These are phyloP conservation scores for Melanostoma scalare DNA, from an alignment of 2,888 invertebrate genomes.

Conservation along the genomic window DNA sequence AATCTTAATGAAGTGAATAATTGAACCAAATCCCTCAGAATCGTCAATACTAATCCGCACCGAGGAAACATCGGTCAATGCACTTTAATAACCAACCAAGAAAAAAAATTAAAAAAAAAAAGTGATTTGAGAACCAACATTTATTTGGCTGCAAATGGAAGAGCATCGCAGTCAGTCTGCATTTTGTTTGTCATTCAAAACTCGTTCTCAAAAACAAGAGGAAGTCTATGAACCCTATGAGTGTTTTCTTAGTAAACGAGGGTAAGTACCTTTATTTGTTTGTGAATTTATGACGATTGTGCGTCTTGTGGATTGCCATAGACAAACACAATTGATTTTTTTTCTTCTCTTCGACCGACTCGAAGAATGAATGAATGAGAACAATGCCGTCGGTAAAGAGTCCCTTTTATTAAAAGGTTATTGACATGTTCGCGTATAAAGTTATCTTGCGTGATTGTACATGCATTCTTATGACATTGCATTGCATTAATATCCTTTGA, in stretches of 20 bases:
- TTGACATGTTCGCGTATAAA: slow-evolving; percentile 59
- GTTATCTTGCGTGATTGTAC: slow-evolving; percentile 46
- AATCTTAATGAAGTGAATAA: neutral
- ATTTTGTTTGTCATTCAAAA: slow-evolving; percentile 23
- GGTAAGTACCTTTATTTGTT: slow-evolving; percentile 54
- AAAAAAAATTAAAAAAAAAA: neutral
- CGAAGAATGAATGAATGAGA: slow-evolving; percentile 25
- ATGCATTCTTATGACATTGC: slow-evolving; percentile 13
- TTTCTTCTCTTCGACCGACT: neutral
- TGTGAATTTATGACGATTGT: slow-evolving; percentile 48
- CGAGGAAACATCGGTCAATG: slow-evolving; percentile 55
- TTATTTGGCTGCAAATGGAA: slow-evolving; percentile 36
- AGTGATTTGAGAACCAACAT: slow-evolving; percentile 29
- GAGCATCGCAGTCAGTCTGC: slow-evolving; percentile 2
- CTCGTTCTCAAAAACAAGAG: slow-evolving; percentile 40
- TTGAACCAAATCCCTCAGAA: neutral
- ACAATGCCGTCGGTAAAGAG: slow-evolving; percentile 54
- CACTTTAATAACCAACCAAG: slow-evolving; percentile 39
- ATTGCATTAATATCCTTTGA: neutral
- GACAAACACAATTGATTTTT: slow-evolving; percentile 33
- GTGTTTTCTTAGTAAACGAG: slow-evolving; percentile 68
- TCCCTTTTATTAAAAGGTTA: slow-evolving; percentile 64
- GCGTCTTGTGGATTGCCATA: slow-evolving; percentile 46
- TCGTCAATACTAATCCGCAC: slow-evolving; percentile 11
- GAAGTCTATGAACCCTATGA: slow-evolving; percentile 67